Evolutionary conservation across 2,888 invertebrate genomes (phyloP), one percentile per base, ranked within the genome.

Genomic region (Escarpia spicata): DNA sequence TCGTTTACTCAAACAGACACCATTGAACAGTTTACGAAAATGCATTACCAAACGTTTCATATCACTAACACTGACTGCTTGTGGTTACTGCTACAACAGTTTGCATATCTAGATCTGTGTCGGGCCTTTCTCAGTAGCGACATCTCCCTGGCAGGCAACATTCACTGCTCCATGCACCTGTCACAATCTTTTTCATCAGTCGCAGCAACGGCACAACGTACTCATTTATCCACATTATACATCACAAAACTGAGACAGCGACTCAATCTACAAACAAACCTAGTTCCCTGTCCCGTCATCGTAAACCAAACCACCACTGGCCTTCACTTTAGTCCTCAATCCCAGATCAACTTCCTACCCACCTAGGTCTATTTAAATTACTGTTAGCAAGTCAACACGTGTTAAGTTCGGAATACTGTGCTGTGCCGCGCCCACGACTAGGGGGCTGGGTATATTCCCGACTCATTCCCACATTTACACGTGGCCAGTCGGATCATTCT

Each of bases 321-420:
- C 75, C n/a, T 26, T 75, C 19, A 75, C n/a, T 15, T 75, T 75
- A 75, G 75, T 52, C 52, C 52, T 52, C 52, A 52, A 52, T 4
- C 52, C 52, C 52, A 52, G 75, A 26, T 15, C 3, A 6, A 19
- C 75, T 1, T 75, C 19, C 75, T 75, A 75, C 75, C 75, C 19
- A 19, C 75, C 75, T 26, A 75, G 6, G 19, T 6, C 75, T 75
- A 75, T 75, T 15, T n/a, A 3, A 75, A 75, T 75, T 26, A 75
- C 75, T 75, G n/a, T 75, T 75, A 75, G 75, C 75, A 75, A 75
- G 75, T 75, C 75, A 75, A 75, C 75, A 75, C n/a, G 75, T 75
- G 75, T 75, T 75, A 75, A 75, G 75, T 75, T 75, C 75, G 26
- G 75, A 75, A 75, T 75, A 75, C 75, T 75, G 75, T 75, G 75